Conservation (phyloP, 2,888 invertebrate species). For the Torymus aiolomorphi region DNA sequence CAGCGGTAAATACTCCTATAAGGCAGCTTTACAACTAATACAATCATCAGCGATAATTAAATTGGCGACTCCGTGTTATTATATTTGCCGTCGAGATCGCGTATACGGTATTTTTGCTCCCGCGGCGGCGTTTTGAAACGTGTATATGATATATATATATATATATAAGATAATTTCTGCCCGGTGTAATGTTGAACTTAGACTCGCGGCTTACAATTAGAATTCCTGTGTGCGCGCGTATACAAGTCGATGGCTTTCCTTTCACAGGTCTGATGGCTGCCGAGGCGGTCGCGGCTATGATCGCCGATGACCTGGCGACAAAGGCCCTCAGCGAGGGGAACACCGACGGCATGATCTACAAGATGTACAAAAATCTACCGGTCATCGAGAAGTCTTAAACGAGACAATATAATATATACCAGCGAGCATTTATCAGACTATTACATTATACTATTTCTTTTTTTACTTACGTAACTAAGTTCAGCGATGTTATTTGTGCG, state of each 20-base stretch:
- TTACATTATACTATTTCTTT: background rate
- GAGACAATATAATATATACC: background rate
- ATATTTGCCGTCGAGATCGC: background rate
- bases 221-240: background rate
- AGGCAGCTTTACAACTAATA: constrained; percentile 8
- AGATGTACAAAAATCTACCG: constrained; percentile 69
- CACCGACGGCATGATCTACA: constrained; percentile 71
- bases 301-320: constrained; percentile 71
- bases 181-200: no score
- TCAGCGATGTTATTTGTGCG: background rate
- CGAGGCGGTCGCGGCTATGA: constrained; percentile 73
- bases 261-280: constrained; percentile 71
- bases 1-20: background rate
- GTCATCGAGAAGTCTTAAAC: constrained; percentile 18
- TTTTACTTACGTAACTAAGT: background rate
- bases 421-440: background rate
- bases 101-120: background rate
- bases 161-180: no score
- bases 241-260: constrained; percentile 50
- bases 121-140: constrained; percentile 10
- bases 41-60: constrained; percentile 16
- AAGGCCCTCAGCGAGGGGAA: constrained; percentile 70
- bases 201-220: constrained; percentile 4
- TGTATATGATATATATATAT: no score
- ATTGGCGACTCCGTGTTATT: background rate